phyloP scores from a whole-genome alignment of 2,888 invertebrate genomes.

The Meiosimyza decipiens region DNA sequence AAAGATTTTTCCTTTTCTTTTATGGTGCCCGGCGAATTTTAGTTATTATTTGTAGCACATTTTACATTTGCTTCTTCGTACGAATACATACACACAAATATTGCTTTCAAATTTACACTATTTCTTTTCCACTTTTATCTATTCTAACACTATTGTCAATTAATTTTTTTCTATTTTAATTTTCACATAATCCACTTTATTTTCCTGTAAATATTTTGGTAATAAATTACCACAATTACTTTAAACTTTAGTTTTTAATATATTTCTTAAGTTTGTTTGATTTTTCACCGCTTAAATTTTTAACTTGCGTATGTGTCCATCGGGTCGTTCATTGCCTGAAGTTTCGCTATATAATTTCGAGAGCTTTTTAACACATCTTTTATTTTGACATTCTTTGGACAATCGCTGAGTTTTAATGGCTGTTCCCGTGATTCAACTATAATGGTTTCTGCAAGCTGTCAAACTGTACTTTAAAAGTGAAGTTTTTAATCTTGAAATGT shows the following conservation, averaged over 20 bases:
- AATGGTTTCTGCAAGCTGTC: too few species aligned
- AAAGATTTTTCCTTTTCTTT: too few species aligned
- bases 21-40: too few species aligned
- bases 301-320: neutral
- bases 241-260: neutral
- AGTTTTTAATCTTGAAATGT: too few species aligned
- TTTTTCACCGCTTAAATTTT: constrained; percentile 19
- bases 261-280: neutral
- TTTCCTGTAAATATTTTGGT: neutral
- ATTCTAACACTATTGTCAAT: neutral
- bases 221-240: neutral
- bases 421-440: too few species aligned
- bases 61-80: too few species aligned
- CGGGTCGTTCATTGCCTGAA: neutral
- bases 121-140: constrained; percentile 15
- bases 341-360: constrained; percentile 17
- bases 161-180: neutral
- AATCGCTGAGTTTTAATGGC: too few species aligned
- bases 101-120: constrained; percentile 8
- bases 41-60: too few species aligned
- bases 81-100: too few species aligned
- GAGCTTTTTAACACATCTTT: constrained; percentile 20
- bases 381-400: constrained; percentile 13
- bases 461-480: too few species aligned
- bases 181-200: neutral